These are phyloP conservation scores for Clarias laeviceps DNA, from an alignment of 2,797 vertebrate species.

Conservation along the genomic window DNA sequence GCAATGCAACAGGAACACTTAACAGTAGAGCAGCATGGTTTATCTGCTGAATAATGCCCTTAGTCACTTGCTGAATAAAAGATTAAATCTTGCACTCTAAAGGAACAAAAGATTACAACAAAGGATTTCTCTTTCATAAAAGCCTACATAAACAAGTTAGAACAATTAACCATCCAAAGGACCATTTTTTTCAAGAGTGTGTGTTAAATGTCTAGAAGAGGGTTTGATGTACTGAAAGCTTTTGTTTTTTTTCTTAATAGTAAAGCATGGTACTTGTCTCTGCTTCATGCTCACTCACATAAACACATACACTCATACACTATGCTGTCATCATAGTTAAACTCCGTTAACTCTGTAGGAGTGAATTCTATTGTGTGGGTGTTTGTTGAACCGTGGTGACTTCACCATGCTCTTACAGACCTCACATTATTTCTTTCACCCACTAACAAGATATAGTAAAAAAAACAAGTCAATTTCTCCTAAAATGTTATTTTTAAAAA, in stretches of 20 bases:
- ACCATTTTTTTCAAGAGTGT: constrained; percentile 5
- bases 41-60: constrained; percentile 3
- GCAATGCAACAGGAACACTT: neutral
- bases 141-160: constrained; percentile 1
- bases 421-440: constrained; percentile 10
- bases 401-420: constrained; percentile 6
- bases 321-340: constrained; percentile 14
- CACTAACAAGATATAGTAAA: neutral
- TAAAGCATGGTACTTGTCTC: neutral
- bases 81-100: neutral
- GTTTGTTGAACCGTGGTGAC: constrained; percentile 8
- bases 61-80: constrained; percentile 9
- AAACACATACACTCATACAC: neutral
- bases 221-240: neutral
- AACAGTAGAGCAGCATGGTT: constrained; percentile 9
- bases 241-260: neutral
- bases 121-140: neutral
- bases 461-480: neutral
- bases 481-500: neutral
- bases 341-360: constrained; percentile 3
- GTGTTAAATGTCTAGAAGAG: constrained; percentile 10
- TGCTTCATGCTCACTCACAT: neutral
- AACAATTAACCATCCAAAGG: constrained; percentile 6
- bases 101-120: constrained; percentile 6
- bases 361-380: constrained; percentile 27